Conservation (phyloP, 1,140 invertebrate species). For the Cyclina sinensis region DNA sequence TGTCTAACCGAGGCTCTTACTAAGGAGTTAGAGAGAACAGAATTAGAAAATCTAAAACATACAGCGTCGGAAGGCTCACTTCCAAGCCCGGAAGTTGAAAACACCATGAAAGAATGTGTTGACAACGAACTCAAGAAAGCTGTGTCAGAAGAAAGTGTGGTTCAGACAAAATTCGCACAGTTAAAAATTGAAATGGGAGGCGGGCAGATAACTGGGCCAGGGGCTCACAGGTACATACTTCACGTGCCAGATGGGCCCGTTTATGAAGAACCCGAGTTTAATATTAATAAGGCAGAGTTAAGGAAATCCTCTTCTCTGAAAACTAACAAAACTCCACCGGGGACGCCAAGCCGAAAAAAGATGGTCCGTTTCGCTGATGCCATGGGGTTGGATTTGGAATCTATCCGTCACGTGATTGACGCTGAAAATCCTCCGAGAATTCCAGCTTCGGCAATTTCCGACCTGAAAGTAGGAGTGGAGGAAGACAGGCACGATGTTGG, state of each 20-base stretch:
- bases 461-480: constrained; percentile 79
- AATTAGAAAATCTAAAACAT: background rate
- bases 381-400: constrained; percentile 96
- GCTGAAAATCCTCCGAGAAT: constrained; percentile 85
- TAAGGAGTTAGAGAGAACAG: constrained; percentile 41
- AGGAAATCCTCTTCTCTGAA: constrained; percentile 91
- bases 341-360: constrained; percentile 92
- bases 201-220: background rate
- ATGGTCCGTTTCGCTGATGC: constrained; percentile 98
- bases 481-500: constrained; percentile 76
- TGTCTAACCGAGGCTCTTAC: constrained; percentile 30
- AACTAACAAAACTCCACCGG: constrained; percentile 96
- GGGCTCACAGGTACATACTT: constrained; percentile 55
- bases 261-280: constrained; percentile 84
- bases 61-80: background rate
- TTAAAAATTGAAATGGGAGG: constrained; percentile 56
- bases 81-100: background rate
- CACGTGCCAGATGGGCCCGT: constrained; percentile 74
- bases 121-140: constrained; percentile 27
- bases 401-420: constrained; percentile 90
- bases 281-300: constrained; percentile 79
- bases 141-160: background rate
- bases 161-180: constrained; percentile 5
- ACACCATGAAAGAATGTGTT: background rate
- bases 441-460: constrained; percentile 84